A percentile compares a stretch with the other conserved stretches of the same genome.
These are phyloP conservation scores for Bactericera cockerelli DNA, from an alignment of 1,140 invertebrate genomes.

Conservation along the genomic window DNA sequence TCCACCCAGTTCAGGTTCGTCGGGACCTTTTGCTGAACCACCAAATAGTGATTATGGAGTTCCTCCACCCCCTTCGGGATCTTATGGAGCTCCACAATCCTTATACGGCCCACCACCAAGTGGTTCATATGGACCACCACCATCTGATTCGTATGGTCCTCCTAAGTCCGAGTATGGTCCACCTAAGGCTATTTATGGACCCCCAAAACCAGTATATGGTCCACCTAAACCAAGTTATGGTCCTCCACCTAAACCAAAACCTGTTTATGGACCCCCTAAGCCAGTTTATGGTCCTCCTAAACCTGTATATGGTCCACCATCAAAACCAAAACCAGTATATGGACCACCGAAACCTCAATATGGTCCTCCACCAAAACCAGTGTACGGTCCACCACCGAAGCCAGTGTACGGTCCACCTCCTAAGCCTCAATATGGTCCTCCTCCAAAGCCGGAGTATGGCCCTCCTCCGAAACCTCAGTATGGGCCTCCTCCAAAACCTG, in stretches of 20 bases:
- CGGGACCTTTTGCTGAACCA: constrained; percentile 24
- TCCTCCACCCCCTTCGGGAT: constrained; percentile 21
- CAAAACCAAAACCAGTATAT: constrained; percentile 20
- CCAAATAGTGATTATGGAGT: constrained; percentile 25
- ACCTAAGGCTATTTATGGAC: constrained; percentile 28
- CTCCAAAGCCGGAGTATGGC: constrained; percentile 26
- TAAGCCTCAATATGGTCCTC: constrained; percentile 28
- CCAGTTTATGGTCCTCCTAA: constrained; percentile 30
- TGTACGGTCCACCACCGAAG: constrained; percentile 26
- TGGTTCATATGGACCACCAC: constrained; percentile 28
- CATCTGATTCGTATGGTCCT: constrained; percentile 24
- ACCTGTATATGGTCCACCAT: constrained; percentile 28
- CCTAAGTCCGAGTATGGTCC: constrained; percentile 28
- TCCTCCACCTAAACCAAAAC: constrained; percentile 28
- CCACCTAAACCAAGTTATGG: constrained; percentile 27
- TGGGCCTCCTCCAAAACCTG: constrained; percentile 26
- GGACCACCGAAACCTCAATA: constrained; percentile 23
- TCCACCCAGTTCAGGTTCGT: constrained; percentile 13
- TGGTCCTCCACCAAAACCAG: constrained; percentile 29
- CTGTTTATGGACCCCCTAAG: constrained; percentile 24
- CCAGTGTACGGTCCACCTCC: constrained; percentile 29
- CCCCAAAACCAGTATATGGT: constrained; percentile 25
- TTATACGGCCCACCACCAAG: constrained; percentile 26
- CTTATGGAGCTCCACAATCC: constrained; percentile 26
- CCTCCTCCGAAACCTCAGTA: constrained; percentile 29